These are phyloP conservation scores for Sparidentex hasta DNA, from an alignment of 2,797 vertebrate genomes.

Conservation along the genomic window DNA sequence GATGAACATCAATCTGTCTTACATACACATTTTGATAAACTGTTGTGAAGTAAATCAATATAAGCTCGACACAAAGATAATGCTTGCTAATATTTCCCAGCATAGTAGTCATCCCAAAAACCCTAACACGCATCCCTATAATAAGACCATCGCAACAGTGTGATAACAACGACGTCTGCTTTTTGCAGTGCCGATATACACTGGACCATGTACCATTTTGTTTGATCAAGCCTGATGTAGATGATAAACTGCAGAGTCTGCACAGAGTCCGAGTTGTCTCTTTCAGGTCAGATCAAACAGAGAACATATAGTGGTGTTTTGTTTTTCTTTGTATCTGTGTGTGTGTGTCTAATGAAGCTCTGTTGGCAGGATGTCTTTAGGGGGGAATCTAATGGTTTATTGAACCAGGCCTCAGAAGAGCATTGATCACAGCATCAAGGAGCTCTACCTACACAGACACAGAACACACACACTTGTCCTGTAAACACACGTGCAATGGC, in stretches of 20 bases:
- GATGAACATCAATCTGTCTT: slow-evolving; percentile 3
- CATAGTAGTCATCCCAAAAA: neutral
- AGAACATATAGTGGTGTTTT: slow-evolving; percentile 29
- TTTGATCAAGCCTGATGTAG: slow-evolving; percentile 41
- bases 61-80: neutral
- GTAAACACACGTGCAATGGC: neutral
- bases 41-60: slow-evolving; percentile 9
- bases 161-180: neutral
- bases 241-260: slow-evolving; percentile 42
- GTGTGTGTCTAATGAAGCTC: slow-evolving; percentile 73
- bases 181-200: slow-evolving; percentile 14
- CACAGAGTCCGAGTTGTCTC: slow-evolving; percentile 20
- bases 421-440: slow-evolving; percentile 79
- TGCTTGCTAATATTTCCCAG: neutral
- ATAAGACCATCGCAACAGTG: neutral
- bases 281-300: slow-evolving; percentile 58
- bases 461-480: slow-evolving; percentile 14
- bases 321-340: slow-evolving; percentile 54
- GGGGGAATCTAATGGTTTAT: slow-evolving; percentile 76
- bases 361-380: slow-evolving; percentile 77
- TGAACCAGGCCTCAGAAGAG: slow-evolving; percentile 71
- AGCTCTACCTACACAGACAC: slow-evolving; percentile 47
- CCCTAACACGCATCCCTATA: neutral
- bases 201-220: slow-evolving; percentile 17
- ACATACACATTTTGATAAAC: slow-evolving; percentile 4